Base-by-base conservation (phyloP, 2,888 invertebrate genomes). In the Cyrtodaria siliqua region DNA sequence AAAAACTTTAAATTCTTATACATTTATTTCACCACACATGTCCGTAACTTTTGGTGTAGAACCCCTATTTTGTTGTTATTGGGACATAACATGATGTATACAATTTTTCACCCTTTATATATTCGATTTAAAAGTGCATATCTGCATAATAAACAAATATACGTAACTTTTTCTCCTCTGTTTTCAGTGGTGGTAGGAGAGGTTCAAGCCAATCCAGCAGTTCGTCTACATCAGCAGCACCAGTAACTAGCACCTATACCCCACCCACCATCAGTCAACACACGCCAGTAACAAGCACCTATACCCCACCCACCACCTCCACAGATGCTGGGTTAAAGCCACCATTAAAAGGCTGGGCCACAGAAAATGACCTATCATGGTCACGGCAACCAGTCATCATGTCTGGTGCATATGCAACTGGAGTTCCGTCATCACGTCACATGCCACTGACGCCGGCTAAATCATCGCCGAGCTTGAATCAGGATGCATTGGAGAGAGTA, bases 391-490 rank as follows among this genome's bases (percentile, higher is more conserved):
- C 79, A 33, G 74, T 76, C 64, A 76, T 79, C 24, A 76, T 79
- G 75, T 74, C 77, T 26, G 74, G 70, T 52, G 78, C 67, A 60
- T 67, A 75, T 66, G 57, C 67, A 59, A 70, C 77, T 33, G 33
- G 56, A 38, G 70, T 59, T 44, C 70, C 70, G 60, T 50, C 67
- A 20, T 62, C 52, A 42, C 57, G 67, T 14, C 59, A 67, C 59
- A 77, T 69, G 52, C 86, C 79, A 53, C 80, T 88, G 67, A 71
- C 85, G 33, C 72, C 88, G 1, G 82, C 88, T 14, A 87, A 85
- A 72, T 89, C 88, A 8, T 82, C 89, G 6, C 87, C 89, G 23
- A 84, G 81, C 68, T 68, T 90, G 18, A 79, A 78, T 49, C 76
- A 84, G 50, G 70, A 82, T 0, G 83, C 84, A 4, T 33, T 12